Percentiles rank a stretch among this genome's conserved stretches.
These are phyloP conservation scores for Matsumyia berberina DNA, from an alignment of 2,888 invertebrate genomes.

Conservation along the genomic window DNA sequence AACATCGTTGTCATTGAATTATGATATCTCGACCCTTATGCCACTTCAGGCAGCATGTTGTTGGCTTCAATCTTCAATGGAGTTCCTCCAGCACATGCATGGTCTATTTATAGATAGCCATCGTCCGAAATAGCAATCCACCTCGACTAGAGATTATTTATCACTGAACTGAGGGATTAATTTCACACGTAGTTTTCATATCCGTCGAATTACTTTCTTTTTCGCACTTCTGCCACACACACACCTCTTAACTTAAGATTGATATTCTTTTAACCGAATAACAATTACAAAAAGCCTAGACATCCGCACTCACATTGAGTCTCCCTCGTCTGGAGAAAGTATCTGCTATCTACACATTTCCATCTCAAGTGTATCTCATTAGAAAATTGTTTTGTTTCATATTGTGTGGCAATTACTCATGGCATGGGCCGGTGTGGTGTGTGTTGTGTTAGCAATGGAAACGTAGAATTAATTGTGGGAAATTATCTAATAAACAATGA, in stretches of 20 bases:
- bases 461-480: conserved; percentile 14
- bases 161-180: conserved; percentile 15
- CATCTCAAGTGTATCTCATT: conserved; percentile 33
- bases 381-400: conserved; percentile 19
- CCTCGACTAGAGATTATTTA: conserved; percentile 9
- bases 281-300: neutral
- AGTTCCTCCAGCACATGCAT: neutral
- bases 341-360: conserved; percentile 2
- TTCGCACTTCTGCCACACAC: neutral
- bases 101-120: neutral
- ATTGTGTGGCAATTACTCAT: conserved; percentile 28
- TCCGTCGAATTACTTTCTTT: too few relatives aligned
- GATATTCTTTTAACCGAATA: conserved; percentile 1
- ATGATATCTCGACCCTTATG: conserved; percentile 3
- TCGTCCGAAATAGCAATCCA: neutral
- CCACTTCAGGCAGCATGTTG: conserved; percentile 8
- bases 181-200: conserved; percentile 24
- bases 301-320: neutral
- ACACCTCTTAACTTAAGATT: neutral
- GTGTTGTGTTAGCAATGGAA: neutral
- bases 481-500: conserved; percentile 33
- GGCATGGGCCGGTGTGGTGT: neutral
- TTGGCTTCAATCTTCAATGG: neutral
- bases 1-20: conserved; percentile 17
- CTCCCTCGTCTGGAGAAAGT: conserved; percentile 16